These are phyloP conservation scores for Thomomys bottae DNA, from an alignment of 2,113 vertebrate genomes.

Conservation along the genomic window DNA sequence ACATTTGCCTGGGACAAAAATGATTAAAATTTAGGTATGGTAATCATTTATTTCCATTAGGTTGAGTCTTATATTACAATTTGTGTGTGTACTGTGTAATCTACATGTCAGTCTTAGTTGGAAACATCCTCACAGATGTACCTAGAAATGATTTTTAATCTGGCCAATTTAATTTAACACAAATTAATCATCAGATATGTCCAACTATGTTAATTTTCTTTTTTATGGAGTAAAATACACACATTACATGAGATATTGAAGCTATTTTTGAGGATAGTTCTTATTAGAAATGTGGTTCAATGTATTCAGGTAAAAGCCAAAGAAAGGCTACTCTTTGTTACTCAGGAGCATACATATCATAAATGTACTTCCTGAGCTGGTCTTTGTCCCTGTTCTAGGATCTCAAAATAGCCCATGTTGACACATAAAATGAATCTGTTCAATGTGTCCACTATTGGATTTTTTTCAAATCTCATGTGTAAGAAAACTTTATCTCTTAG, in stretches of 20 bases:
- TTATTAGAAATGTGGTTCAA: neutral
- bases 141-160: neutral
- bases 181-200: neutral
- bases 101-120: neutral
- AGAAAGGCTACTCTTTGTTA: neutral
- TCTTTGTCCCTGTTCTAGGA: neutral
- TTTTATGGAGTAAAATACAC: neutral
- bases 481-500: neutral
- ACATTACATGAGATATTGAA: too few relatives aligned
- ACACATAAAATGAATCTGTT: neutral
- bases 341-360: neutral
- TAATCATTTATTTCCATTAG: neutral
- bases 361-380: neutral
- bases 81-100: neutral
- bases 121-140: neutral
- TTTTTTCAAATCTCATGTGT: neutral
- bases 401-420: neutral
- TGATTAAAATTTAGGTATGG: neutral
- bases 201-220: conserved; percentile 21
- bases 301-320: neutral
- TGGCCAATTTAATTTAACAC: neutral
- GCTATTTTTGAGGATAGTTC: neutral
- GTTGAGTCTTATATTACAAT: neutral
- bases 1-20: neutral
- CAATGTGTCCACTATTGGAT: neutral